phyloP scores from a whole-genome alignment of 2,113 vertebrate genomes.

The Casuarius casuarius region DNA sequence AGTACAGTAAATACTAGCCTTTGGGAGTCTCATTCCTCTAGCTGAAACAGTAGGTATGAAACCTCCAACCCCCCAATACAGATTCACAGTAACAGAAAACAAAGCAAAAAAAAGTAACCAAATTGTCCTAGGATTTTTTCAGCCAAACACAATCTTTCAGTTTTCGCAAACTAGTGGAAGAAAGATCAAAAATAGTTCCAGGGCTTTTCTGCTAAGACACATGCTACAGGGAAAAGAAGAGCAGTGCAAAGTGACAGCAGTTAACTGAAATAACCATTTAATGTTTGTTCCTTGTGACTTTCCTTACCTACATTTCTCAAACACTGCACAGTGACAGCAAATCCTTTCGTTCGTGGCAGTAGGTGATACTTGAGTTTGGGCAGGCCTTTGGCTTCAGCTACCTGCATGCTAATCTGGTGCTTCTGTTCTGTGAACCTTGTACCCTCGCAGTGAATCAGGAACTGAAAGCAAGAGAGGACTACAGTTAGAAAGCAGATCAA shows the following conservation, averaged over 20 bases:
- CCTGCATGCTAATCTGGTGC: constrained; percentile 94
- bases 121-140: neutral
- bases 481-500: neutral
- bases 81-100: neutral
- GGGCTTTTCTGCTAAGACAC: neutral
- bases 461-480: constrained; percentile 76
- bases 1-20: neutral
- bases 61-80: rapidly evolving
- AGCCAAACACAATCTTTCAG: neutral
- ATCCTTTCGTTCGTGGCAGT: constrained; percentile 95
- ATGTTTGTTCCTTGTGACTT: constrained; percentile 15
- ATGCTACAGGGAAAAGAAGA: neutral
- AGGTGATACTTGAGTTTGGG: constrained; percentile 95
- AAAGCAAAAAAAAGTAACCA: neutral
- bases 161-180: neutral
- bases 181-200: neutral
- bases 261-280: neutral
- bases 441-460: constrained; percentile 95
- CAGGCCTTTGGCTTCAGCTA: constrained; percentile 93
- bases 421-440: constrained; percentile 95
- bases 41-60: neutral
- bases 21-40: neutral
- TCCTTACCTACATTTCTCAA: constrained; percentile 93
- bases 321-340: constrained; percentile 90
- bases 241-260: neutral